Base-by-base conservation (phyloP, 2,797 vertebrate genomes). In the Anas acuta region DNA sequence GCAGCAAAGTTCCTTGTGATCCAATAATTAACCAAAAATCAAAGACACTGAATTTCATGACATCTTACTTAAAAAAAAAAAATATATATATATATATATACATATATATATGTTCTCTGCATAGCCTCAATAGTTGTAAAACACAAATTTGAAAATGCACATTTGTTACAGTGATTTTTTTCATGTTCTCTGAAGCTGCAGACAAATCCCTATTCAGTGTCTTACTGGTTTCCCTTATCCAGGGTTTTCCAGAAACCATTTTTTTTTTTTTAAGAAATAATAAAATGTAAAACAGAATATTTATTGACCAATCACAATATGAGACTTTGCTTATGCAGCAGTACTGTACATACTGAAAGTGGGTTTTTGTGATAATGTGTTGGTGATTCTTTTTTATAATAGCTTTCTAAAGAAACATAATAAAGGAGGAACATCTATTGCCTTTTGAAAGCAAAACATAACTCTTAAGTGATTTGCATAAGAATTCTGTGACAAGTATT, bases 301-400 rank as follows among this genome's bases (percentile, higher is more conserved):
- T 28, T 69, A 8, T 8, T 86, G 18, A 66, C 14, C 41, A 58
- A 72, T 47, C 3, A 8, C 21, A 14, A 5, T 9, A 39, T 37
- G 15, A 5, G 2, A 18, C 32, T 65, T 73, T 41, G 7, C 5
- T 60, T 54, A 61, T 6, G 9, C 3, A 2, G 1, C 6, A 79
- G 12, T 15, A 61, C 8, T 9, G 20, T 70, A 51, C 1, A n/a
- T 11, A 1, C 30, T 74, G 16, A 56, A 78, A 65, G 3, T 6
- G 11, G 0, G 4, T 19, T 66, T 37, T 28, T 74, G 6, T 25
- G 71, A 9, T 4, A 0, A 30, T 33, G 7, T 1, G 1, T 0
- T 62, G 37, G 25, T 62, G 37, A 16, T 62, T 39, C 41, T 21
- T 2, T 13, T 33, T 56, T 83, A 39, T 21, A 69, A 47, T 6